Evolutionary conservation across 1,140 invertebrate species (phyloP), one percentile per base, ranked within the genome.

Genomic region (Pantala flavescens): DNA sequence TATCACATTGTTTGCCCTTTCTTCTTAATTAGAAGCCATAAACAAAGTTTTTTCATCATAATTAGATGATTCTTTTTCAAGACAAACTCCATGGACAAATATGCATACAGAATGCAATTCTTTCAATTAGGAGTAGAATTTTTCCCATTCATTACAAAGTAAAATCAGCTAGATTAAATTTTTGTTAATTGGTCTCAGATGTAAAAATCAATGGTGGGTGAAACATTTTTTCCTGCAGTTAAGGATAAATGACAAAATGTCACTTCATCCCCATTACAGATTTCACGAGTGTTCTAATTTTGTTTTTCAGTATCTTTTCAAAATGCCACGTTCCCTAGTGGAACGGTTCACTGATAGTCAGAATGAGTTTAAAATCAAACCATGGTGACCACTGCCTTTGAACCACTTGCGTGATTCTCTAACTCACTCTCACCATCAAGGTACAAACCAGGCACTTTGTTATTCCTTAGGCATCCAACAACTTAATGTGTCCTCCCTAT

Each of bases 391-490:
- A 63, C n/a, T 24, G 71, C 42, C 71, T 28, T 71, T 71, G 23
- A 71, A 23, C 21, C 23, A 71, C 23, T 14, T 24, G 0, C 28
- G 19, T 42, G n/a, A 16, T 72, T 72, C 71, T 24, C 24, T 72
- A 36, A 72, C 42, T 72, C 24, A 72, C 42, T 28, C 42, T 63
- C 49, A 63, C 49, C 49, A 72, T 71, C 24, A 72, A 72, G 71
- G 42, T 28, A 28, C 42, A n/a, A 72, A 42, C 71, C 42, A 28
- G 24, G 24, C 24, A 24, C 42, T 71, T 72, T 72, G 24, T n/a
- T 28, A 36, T 28, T 72, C 24, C 24, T 72, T 72, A 36, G 24
- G 24, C 42, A 71, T 24, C 24, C 42, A 72, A 11, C 19, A 36
- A 21, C 24, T 71, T n/a, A n/a, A 36, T 72, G 0, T 72, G 23